phyloP scores from a whole-genome alignment of 2,797 vertebrate genomes.

The Periophthalmus magnuspinnatus region DNA sequence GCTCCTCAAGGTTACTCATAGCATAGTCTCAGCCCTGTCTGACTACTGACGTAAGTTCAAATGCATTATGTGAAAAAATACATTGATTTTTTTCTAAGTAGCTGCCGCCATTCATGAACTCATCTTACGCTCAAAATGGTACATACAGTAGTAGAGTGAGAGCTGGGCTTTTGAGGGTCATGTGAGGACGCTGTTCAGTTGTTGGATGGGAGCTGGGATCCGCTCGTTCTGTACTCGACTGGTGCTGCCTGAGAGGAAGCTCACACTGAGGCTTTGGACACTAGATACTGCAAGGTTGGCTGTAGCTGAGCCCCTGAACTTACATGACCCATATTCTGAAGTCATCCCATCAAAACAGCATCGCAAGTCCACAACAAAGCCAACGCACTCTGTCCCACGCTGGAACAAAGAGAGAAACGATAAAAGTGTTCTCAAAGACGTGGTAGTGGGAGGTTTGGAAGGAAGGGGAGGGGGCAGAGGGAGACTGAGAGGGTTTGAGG shows the following conservation, averaged over 20 bases:
- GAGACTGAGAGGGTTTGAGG: conserved; percentile 20
- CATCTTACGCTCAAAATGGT: conserved; percentile 47
- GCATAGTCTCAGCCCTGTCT: background rate
- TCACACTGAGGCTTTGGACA: conserved; percentile 71
- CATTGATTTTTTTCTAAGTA: background rate
- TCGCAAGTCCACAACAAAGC: conserved; percentile 67
- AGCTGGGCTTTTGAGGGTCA: conserved; percentile 63
- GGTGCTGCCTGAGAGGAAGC: conserved; percentile 71
- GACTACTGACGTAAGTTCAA: background rate
- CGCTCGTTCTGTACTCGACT: conserved; percentile 71
- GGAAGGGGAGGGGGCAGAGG: background rate
- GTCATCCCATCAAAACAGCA: conserved; percentile 78
- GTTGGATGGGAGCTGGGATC: conserved; percentile 68
- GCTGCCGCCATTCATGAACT: conserved; percentile 21
- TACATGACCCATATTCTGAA: conserved; percentile 85
- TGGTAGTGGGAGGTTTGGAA: background rate
- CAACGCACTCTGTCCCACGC: conserved; percentile 42
- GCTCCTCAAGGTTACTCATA: background rate
- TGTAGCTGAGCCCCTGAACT: conserved; percentile 78
- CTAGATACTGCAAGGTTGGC: conserved; percentile 80
- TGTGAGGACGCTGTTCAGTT: conserved; percentile 62
- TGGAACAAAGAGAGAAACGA: conserved; percentile 53
- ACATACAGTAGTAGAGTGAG: conserved; percentile 30
- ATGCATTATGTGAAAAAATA: background rate
- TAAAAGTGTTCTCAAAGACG: conserved; percentile 54